Percentiles rank a stretch among this genome's conserved stretches.
Evolutionary conservation across 1,140 invertebrate genomes (phyloP).

Genomic region (Drosophila serrata): DNA sequence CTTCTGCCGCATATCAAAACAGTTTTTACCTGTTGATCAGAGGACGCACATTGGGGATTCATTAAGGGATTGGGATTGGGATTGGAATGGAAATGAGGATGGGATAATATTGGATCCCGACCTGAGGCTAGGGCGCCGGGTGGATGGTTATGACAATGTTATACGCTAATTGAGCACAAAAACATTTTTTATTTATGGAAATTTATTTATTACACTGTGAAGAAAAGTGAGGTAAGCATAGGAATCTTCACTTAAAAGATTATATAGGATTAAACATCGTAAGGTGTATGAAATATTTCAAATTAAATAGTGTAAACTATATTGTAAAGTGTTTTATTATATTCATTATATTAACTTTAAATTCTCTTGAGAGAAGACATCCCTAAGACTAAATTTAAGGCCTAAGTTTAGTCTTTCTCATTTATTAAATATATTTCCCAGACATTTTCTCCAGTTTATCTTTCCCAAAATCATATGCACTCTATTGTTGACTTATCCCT

Average conservation of each 20-base stretch:
- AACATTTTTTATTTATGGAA: conserved; percentile 67
- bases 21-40: conserved; percentile 75
- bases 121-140: conserved; percentile 39
- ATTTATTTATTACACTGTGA: conserved; percentile 51
- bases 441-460: not conserved
- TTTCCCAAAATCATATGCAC: not conserved
- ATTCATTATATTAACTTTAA: not conserved
- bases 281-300: not conserved
- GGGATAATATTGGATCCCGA: conserved; percentile 15
- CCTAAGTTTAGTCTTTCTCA: not conserved
- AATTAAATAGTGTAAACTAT: not conserved
- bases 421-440: not conserved
- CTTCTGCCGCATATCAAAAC: conserved; percentile 66
- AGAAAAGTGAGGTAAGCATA: conserved; percentile 8
- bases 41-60: conserved; percentile 10
- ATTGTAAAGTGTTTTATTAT: too few relatives aligned
- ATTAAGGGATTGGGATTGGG: conserved; percentile 4
- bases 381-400: not conserved
- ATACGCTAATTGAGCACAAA: conserved; percentile 77
- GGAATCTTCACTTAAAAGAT: too few relatives aligned
- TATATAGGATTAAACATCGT: not conserved
- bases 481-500: conserved; percentile 3
- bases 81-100: conserved; percentile 4
- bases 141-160: conserved; percentile 74
- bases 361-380: not conserved